phyloP scores from a whole-genome alignment of 2,113 vertebrate genomes.

The Tupaia tana region DNA sequence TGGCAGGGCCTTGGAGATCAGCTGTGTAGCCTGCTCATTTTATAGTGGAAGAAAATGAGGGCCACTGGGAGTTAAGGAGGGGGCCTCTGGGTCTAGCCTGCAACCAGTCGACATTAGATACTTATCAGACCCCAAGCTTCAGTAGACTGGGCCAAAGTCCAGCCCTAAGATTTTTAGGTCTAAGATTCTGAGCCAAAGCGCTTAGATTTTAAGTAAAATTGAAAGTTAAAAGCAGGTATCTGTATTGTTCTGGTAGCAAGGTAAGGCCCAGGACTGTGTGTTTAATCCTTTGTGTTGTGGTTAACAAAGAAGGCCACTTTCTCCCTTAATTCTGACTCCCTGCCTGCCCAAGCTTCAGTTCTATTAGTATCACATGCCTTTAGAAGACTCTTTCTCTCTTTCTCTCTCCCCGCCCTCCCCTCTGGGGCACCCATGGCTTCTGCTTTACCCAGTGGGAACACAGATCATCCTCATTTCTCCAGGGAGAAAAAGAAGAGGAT shows the following conservation, averaged over 20 bases:
- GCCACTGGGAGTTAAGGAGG: not conserved
- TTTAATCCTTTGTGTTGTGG: not conserved
- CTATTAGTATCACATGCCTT: not conserved
- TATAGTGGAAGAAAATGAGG: not conserved
- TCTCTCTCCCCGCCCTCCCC: no score
- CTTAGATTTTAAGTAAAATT: not conserved
- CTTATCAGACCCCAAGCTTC: not conserved
- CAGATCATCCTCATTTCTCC: not conserved
- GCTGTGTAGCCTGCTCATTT: fast-evolving
- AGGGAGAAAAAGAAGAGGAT: not conserved
- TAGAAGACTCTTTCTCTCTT: no score
- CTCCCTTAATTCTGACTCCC: fast-evolving
- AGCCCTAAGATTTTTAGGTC: not conserved
- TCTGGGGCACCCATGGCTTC: not conserved
- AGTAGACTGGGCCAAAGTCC: not conserved
- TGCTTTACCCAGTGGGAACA: not conserved
- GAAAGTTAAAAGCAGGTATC: not conserved
- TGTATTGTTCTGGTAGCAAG: not conserved
- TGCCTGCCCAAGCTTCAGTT: not conserved
- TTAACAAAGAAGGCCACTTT: fast-evolving
- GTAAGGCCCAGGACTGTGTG: no score
- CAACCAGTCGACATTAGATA: not conserved
- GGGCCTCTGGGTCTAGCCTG: not conserved
- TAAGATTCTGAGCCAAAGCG: not conserved
- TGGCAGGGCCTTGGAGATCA: fast-evolving